These are phyloP conservation scores for Heliconius eleuchia DNA, from an alignment of 1,140 invertebrate species.

Conservation along the genomic window DNA sequence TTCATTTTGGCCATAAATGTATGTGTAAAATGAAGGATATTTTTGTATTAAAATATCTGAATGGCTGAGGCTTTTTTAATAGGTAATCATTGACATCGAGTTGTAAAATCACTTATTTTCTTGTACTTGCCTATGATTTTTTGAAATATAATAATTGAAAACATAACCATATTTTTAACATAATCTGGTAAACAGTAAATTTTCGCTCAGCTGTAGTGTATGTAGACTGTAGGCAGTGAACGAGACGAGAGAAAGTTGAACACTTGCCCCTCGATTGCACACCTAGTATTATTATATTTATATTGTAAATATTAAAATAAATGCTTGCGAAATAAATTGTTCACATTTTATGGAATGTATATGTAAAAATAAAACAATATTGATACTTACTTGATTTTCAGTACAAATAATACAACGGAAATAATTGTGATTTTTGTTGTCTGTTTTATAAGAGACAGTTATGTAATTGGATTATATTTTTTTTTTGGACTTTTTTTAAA, in stretches of 20 bases:
- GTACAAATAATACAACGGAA: background rate
- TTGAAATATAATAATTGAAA: background rate
- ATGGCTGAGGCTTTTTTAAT: no score
- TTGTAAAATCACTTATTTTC: no score
- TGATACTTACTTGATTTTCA: background rate
- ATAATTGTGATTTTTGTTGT: background rate
- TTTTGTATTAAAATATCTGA: no score
- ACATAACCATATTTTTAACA: background rate
- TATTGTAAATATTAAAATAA: background rate
- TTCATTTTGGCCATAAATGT: no score
- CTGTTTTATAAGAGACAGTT: background rate
- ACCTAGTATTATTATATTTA: background rate
- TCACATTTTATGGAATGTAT: background rate
- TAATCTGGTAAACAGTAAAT: constrained; percentile 23
- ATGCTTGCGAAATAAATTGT: background rate
- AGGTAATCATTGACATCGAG: no score
- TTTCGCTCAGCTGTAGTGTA: constrained; percentile 22
- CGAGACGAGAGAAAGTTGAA: constrained; percentile 24
- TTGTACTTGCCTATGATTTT: background rate
- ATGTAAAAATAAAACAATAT: background rate
- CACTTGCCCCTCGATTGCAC: constrained; percentile 21
- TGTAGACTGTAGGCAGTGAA: constrained; percentile 14
- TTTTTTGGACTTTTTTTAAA: no score
- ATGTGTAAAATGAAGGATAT: no score
- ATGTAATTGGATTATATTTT: no score